These are phyloP conservation scores for Eubucco bourcierii DNA, from an alignment of 2,113 vertebrate genomes.

Conservation along the genomic window DNA sequence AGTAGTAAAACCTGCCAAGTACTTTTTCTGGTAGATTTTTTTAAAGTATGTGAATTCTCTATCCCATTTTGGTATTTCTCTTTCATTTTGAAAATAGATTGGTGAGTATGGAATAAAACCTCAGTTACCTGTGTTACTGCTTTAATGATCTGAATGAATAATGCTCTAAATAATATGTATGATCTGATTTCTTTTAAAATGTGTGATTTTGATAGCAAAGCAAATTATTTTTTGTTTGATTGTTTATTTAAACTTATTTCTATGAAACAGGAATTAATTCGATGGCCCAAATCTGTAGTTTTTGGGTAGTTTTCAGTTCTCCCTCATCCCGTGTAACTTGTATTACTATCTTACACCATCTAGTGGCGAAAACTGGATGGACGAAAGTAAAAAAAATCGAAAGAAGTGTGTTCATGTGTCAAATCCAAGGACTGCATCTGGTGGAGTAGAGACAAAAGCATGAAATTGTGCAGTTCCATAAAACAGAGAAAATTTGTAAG, in stretches of 20 bases:
- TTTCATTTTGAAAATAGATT: not conserved
- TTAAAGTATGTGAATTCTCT: not conserved
- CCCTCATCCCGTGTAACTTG: fast-evolving
- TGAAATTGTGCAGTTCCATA: not conserved
- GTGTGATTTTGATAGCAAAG: not conserved
- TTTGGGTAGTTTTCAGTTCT: not conserved
- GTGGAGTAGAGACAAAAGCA: not conserved
- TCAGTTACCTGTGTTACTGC: not conserved
- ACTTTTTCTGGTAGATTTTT: not conserved
- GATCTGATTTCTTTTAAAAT: not conserved
- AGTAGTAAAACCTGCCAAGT: not conserved
- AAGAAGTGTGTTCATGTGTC: not conserved
- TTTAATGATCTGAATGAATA: not conserved
- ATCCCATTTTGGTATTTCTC: not conserved
- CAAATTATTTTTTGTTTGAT: not conserved
- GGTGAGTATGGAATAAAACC: not conserved
- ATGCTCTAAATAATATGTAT: fast-evolving
- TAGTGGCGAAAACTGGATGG: conserved; percentile 10
- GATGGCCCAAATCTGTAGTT: not conserved
- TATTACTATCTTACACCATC: conserved; percentile 26
- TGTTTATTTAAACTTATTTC: not conserved
- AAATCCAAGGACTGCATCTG: not conserved
- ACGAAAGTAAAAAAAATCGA: not conserved
- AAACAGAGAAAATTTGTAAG: not conserved
- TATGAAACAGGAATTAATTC: not conserved